Conservation (phyloP, 2,797 vertebrate genomes). For the Girardinus metallicus region DNA sequence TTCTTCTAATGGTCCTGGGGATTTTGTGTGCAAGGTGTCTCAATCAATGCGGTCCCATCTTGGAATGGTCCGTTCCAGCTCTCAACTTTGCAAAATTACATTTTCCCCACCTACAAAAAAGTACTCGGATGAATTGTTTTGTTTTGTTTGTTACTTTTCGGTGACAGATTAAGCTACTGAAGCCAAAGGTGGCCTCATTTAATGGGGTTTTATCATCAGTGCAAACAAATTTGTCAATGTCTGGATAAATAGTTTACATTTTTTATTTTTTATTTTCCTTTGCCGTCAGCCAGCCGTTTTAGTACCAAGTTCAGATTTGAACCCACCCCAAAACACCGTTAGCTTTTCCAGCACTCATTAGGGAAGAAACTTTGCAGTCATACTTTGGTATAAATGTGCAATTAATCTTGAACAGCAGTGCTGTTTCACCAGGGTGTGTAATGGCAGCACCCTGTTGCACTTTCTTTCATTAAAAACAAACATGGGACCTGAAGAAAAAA, state of each 20-base stretch:
- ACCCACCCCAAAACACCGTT: not conserved
- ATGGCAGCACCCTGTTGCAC: slow-evolving; percentile 22
- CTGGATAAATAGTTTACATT: not conserved
- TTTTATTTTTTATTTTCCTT: not conserved
- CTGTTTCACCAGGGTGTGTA: slow-evolving; percentile 33
- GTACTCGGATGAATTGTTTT: not conserved
- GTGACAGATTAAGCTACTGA: not conserved
- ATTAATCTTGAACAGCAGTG: slow-evolving; percentile 36
- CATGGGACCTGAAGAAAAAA: not conserved
- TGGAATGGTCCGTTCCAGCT: too few relatives aligned
- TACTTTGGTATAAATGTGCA: slow-evolving; percentile 2
- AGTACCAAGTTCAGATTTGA: slow-evolving; percentile 7
- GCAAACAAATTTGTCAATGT: not conserved
- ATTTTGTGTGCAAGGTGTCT: not conserved
- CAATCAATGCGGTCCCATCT: too few relatives aligned
- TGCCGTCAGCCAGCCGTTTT: not conserved
- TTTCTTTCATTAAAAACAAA: not conserved
- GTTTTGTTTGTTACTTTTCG: not conserved
- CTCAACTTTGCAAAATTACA: too few relatives aligned
- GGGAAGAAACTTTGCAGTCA: not conserved
- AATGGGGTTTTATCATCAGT: not conserved
- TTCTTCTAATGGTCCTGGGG: not conserved
- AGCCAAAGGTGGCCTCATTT: not conserved
- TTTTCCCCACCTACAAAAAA: not conserved
- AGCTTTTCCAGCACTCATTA: slow-evolving; percentile 2